A percentile compares a stretch with the other conserved stretches of the same genome.
These are phyloP conservation scores for Peromyscus nudipes DNA, from an alignment of 2,797 vertebrate species.

Conservation along the genomic window DNA sequence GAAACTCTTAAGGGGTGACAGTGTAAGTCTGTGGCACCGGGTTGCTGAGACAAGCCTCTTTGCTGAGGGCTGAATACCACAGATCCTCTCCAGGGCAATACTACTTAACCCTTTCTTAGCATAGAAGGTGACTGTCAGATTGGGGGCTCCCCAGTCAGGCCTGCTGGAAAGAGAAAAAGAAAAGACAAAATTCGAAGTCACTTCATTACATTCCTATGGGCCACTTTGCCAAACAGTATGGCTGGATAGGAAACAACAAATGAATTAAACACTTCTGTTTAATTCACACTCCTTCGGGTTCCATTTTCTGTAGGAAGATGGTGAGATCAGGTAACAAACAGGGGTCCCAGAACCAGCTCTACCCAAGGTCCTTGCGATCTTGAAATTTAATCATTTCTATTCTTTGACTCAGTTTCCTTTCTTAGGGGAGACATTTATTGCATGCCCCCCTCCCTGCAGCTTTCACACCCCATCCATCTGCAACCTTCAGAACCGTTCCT, in stretches of 20 bases:
- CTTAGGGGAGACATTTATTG: no score
- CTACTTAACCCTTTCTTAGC: background rate
- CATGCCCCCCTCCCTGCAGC: background rate
- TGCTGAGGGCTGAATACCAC: background rate
- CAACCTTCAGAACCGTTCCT: background rate
- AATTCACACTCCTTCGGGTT: background rate
- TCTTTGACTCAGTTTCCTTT: background rate
- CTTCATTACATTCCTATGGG: background rate
- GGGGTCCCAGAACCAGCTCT: background rate
- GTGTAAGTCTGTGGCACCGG: background rate
- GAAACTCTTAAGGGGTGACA: background rate
- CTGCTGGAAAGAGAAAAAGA: background rate
- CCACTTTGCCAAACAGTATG: background rate
- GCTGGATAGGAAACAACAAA: background rate
- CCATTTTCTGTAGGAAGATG: background rate
- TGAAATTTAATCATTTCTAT: background rate
- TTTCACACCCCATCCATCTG: fast-evolving
- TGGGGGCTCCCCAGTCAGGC: background rate
- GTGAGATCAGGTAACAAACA: background rate
- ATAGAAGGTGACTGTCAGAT: background rate
- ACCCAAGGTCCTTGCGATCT: background rate
- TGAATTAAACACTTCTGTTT: background rate
- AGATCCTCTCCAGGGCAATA: background rate
- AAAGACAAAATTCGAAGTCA: background rate
- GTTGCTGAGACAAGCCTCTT: background rate